Conservation (phyloP, 2,888 invertebrate genomes). For the Dexiosoma caninum region DNA sequence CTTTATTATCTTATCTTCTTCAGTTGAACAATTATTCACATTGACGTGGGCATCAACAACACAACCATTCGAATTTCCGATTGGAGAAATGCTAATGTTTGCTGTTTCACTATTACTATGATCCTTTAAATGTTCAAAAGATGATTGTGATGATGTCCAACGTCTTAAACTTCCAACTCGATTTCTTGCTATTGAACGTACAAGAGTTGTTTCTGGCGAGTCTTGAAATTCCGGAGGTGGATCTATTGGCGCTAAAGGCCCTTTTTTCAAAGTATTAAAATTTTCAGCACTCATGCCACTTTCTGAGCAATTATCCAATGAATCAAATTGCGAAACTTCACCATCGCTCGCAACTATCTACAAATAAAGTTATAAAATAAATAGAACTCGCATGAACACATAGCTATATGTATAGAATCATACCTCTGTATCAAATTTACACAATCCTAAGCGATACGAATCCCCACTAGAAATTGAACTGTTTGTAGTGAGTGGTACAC, state of each 20-base stretch:
- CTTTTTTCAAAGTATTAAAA: slow-evolving; percentile 90
- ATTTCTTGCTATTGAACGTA: slow-evolving; percentile 74
- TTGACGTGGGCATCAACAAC: slow-evolving; percentile 10
- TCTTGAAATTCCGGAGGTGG: slow-evolving; percentile 91
- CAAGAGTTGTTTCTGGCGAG: slow-evolving; percentile 76
- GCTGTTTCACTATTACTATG: slow-evolving; percentile 55
- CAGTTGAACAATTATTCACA: slow-evolving; percentile 51
- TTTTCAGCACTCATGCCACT: slow-evolving; percentile 88
- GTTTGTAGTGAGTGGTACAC: slow-evolving; percentile 77
- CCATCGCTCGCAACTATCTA: slow-evolving; percentile 90
- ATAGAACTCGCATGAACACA: background rate
- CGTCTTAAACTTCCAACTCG: slow-evolving; percentile 71
- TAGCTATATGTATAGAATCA: too few species aligned
- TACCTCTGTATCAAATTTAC: slow-evolving; percentile 77
- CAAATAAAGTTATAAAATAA: background rate
- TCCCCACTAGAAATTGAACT: slow-evolving; percentile 78
- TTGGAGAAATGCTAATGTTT: slow-evolving; percentile 37
- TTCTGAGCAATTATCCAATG: slow-evolving; percentile 85
- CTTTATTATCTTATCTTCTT: slow-evolving; percentile 68
- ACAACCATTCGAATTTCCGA: slow-evolving; percentile 42
- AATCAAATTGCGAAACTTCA: slow-evolving; percentile 88
- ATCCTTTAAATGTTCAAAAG: slow-evolving; percentile 74
- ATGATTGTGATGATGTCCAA: slow-evolving; percentile 76
- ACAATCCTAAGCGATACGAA: slow-evolving; percentile 77
- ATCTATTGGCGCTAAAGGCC: slow-evolving; percentile 85